These are phyloP conservation scores for Lepidocyrtinus sp. DNA, from an alignment of 2,888 invertebrate genomes.

Conservation along the genomic window DNA sequence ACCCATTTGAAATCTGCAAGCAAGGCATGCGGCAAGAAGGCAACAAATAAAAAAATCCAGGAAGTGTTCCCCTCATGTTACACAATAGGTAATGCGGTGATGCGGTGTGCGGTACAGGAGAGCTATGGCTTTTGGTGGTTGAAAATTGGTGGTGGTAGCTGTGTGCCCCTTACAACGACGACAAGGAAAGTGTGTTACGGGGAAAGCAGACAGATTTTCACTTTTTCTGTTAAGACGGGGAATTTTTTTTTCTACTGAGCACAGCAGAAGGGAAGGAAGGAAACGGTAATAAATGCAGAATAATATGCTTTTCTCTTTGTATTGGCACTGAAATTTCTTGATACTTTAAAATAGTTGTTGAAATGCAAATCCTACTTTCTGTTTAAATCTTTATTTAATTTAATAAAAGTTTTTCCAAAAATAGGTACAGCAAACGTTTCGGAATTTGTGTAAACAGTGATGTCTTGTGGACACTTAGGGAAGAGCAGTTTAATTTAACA, in stretches of 20 bases:
- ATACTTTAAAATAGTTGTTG: no score
- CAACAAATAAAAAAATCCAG: constrained; percentile 29
- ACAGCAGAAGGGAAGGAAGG: constrained; percentile 23
- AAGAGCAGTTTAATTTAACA: no score
- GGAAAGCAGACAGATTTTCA: constrained; percentile 30
- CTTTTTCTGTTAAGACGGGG: constrained; percentile 8
- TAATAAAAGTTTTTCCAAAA: no score
- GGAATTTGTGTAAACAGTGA: no score
- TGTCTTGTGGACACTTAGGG: no score
- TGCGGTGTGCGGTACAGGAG: constrained; percentile 41
- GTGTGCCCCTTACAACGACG: not conserved
- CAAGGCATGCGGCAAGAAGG: constrained; percentile 21
- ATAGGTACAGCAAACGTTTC: no score
- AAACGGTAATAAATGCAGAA: constrained; percentile 19
- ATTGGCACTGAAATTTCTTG: no score
- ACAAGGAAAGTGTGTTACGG: not conserved
- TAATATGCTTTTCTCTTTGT: no score
- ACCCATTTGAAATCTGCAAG: constrained; percentile 52
- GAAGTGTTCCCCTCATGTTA: constrained; percentile 22
- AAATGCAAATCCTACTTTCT: no score
- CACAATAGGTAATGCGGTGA: constrained; percentile 28
- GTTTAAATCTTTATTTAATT: no score
- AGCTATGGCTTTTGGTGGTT: constrained; percentile 27
- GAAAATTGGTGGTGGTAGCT: constrained; percentile 7
- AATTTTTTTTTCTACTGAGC: constrained; percentile 17